Evolutionary conservation across 1,140 invertebrate genomes (phyloP).

Genomic region (Drosophila malerkotliana): DNA sequence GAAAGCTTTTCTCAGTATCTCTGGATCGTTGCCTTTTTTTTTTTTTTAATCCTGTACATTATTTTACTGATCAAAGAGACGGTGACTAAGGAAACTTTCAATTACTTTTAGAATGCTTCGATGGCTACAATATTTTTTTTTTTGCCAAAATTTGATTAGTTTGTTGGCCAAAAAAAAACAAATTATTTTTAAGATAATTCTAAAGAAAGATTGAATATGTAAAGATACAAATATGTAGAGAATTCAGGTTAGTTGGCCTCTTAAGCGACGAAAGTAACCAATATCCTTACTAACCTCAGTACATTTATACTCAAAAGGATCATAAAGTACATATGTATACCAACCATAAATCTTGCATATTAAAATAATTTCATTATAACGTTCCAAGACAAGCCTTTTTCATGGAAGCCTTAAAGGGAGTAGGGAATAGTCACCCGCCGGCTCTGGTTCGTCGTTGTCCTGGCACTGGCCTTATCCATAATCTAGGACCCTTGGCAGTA

Average conservation of each 20-base stretch:
- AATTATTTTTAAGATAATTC: too few relatives aligned
- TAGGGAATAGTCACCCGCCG: not conserved
- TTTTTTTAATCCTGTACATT: too few relatives aligned
- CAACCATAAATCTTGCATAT: not conserved
- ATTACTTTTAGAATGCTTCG: too few relatives aligned
- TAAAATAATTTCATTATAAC: slow-evolving; percentile 2
- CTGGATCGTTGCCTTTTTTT: too few relatives aligned
- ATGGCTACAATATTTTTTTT: too few relatives aligned
- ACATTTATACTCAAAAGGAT: not conserved
- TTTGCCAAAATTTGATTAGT: too few relatives aligned
- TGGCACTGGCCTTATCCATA: slow-evolving; percentile 36
- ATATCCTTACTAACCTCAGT: not conserved
- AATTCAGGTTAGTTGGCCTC: not conserved
- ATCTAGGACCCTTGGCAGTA: slow-evolving; percentile 22
- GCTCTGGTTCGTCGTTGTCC: not conserved
- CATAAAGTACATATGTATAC: not conserved
- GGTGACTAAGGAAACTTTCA: too few relatives aligned
- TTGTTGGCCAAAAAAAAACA: too few relatives aligned
- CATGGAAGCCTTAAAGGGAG: not conserved
- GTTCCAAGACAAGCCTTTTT: not conserved
- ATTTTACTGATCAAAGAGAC: too few relatives aligned
- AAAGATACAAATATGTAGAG: too few relatives aligned
- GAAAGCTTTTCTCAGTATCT: too few relatives aligned
- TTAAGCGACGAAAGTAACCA: not conserved
- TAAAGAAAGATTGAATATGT: too few relatives aligned